Evolutionary conservation across 2,797 vertebrate genomes (phyloP).

Genomic region (Salmo trutta): DNA sequence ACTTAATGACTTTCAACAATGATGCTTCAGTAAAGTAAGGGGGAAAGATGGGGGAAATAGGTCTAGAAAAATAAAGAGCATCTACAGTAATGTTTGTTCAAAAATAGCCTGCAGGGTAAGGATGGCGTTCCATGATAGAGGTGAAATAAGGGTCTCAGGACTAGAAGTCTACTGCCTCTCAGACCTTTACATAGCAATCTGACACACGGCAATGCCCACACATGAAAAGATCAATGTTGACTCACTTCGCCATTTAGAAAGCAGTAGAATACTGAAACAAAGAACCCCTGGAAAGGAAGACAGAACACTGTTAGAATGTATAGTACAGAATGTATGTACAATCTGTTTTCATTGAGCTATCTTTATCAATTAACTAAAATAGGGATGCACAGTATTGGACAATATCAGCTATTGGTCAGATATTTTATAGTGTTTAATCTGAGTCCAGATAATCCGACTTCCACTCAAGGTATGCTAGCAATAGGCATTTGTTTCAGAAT

Average conservation of each 20-base stretch:
- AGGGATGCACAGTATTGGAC: background rate
- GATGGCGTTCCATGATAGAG: slow-evolving; percentile 2
- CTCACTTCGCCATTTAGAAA: slow-evolving; percentile 98
- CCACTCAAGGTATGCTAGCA: too few species aligned
- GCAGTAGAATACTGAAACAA: slow-evolving; percentile 98
- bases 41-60: background rate
- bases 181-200: background rate
- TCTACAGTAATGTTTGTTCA: background rate
- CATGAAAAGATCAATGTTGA: slow-evolving; percentile 45
- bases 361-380: background rate
- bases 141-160: slow-evolving; percentile 5
- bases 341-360: background rate
- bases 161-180: slow-evolving; percentile 2
- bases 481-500: background rate
- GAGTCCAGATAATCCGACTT: too few species aligned
- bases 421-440: background rate
- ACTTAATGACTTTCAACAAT: slow-evolving; percentile 9
- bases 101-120: slow-evolving; percentile 25
- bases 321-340: background rate
- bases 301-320: background rate
- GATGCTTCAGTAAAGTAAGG: background rate
- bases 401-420: background rate
- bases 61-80: background rate
- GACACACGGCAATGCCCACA: slow-evolving; percentile 3
- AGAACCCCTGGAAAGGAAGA: slow-evolving; percentile 75